phyloP scores from a whole-genome alignment of 2,113 vertebrate species.

The Tautogolabrus adspersus region DNA sequence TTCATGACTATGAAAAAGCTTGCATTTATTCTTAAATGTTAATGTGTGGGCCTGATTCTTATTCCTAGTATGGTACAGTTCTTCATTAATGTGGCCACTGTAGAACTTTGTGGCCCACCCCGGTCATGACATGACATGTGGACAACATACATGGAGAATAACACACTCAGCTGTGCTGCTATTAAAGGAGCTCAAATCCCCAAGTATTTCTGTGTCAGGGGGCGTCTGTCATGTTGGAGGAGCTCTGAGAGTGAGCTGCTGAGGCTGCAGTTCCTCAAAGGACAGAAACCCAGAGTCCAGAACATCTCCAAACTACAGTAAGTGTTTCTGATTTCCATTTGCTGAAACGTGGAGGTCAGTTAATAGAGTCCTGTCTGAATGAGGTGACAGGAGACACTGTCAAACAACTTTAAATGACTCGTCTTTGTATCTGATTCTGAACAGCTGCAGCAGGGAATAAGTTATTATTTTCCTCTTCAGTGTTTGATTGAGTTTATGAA shows the following conservation, averaged over 20 bases:
- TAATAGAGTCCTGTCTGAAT: neutral
- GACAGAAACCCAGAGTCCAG: conserved; percentile 14
- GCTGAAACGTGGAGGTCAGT: neutral
- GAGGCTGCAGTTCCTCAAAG: conserved; percentile 32
- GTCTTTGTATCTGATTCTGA: neutral
- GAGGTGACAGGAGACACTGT: neutral
- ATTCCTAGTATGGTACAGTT: neutral
- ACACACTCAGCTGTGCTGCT: conserved; percentile 82
- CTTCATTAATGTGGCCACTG: neutral
- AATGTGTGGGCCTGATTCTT: neutral
- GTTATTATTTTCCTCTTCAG: neutral
- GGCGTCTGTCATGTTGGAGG: conserved; percentile 22
- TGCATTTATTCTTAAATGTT: neutral
- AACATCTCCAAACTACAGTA: conserved; percentile 32
- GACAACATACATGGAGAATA: conserved; percentile 69
- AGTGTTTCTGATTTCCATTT: conserved; percentile 31
- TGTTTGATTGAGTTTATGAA: neutral
- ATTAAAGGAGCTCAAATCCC: conserved; percentile 81
- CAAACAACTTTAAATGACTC: neutral
- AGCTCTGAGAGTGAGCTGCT: conserved; percentile 34
- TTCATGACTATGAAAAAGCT: too few species aligned
- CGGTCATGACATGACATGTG: conserved; percentile 27
- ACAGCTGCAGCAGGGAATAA: neutral
- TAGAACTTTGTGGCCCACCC: too few species aligned
- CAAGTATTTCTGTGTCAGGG: conserved; percentile 39